Base-by-base conservation (phyloP, 1,140 invertebrate genomes). In the Drosophila tropicalis region DNA sequence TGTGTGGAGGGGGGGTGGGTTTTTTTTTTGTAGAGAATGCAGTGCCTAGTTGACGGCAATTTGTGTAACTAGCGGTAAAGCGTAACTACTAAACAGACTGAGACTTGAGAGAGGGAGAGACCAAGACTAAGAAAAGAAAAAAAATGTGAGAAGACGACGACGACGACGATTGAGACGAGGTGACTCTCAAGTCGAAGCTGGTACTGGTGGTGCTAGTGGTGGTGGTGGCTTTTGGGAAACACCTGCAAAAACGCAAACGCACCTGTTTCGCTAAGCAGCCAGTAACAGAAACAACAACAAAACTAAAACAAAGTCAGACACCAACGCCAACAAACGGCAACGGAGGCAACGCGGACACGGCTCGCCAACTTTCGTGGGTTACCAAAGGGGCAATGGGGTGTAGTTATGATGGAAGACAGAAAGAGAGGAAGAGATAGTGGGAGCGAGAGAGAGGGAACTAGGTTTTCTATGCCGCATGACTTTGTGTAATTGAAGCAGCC, bases 161-260 rank as follows among this genome's bases (percentile, higher is more conserved):
- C 3, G 44, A 19, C 19, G 17, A 22, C 44, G 15, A 9, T 51
- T 9, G 15, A 51, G 56, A 39, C 40, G 56, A 36, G 19, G 51
- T 13, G 10, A 25, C 51, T 55, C 56, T 32, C 29, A 36, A 25
- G 22, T 25, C 3, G 22, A 25, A 25, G 47, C 36, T 47, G 65
- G 51, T 55, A 71, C 25, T 47, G 55, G 19, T 70, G 62, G 17
- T 57, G 60, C 10, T 67, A 12, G 6, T 44, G 39, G 58, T 76
- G 79, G 83, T 87, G 83, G 83, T 89, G 63, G 80, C 76, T 87
- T 87, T 87, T 91, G 84, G 81, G 79, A 90, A 91, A 91, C 90
- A 91, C 90, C 90, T 91, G 90, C 90, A 90, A 76, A 86, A 86
- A 86, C 79, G 82, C 82, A 78, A 91, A 91, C 84, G 90, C 90